These are phyloP conservation scores for Buteo buteo DNA, from an alignment of 2,113 vertebrate species.

Conservation along the genomic window DNA sequence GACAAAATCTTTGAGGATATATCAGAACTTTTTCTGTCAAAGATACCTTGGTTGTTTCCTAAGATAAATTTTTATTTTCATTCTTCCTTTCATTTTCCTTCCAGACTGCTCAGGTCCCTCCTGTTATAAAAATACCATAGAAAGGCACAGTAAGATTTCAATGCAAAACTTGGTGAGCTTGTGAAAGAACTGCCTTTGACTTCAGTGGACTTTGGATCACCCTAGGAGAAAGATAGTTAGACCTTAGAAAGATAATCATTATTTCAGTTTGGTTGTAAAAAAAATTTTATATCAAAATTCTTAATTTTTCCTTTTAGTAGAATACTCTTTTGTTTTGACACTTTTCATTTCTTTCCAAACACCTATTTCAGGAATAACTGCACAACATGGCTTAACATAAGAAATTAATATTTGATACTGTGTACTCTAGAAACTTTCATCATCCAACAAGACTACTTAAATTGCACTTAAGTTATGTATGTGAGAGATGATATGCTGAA, in stretches of 20 bases:
- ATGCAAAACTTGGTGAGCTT: background rate
- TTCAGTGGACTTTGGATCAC: background rate
- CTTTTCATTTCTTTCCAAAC: background rate
- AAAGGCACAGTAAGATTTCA: background rate
- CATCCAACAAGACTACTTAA: background rate
- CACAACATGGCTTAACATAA: background rate
- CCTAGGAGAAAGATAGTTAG: background rate
- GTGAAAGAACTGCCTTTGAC: background rate
- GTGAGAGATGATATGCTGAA: background rate
- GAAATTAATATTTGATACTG: background rate
- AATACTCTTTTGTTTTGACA: background rate
- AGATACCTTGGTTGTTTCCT: background rate
- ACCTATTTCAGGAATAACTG: background rate
- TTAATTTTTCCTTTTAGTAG: background rate
- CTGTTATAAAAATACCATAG: background rate
- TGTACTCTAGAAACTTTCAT: background rate
- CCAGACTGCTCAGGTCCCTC: background rate
- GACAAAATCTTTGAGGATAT: background rate
- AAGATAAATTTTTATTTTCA: background rate
- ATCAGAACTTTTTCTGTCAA: background rate
- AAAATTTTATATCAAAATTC: background rate
- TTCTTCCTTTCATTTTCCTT: background rate
- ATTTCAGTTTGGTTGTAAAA: background rate
- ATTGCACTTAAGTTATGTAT: background rate
- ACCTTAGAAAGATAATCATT: background rate